Conservation (phyloP, 2,113 vertebrate genomes). For the Thryonomys swinderianus region DNA sequence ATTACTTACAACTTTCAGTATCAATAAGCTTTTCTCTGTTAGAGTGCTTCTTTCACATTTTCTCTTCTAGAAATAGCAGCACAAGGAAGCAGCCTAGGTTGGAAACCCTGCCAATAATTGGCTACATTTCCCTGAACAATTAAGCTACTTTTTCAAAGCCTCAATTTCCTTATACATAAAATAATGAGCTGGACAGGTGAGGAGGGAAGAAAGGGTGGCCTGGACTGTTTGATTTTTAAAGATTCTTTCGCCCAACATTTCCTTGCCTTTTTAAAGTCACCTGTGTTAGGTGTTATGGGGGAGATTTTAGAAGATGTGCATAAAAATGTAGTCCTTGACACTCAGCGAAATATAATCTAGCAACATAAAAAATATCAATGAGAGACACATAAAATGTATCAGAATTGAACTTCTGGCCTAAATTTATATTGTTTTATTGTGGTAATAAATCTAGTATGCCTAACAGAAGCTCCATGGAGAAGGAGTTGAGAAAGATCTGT, state of each 20-base stretch:
- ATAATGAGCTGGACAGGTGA: background rate
- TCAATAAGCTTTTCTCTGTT: slow-evolving; percentile 68
- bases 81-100: slow-evolving; percentile 34
- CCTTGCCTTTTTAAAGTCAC: background rate
- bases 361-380: slow-evolving; percentile 19
- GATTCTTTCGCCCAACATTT: slow-evolving; percentile 27
- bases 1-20: slow-evolving; percentile 70
- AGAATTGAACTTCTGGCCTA: slow-evolving; percentile 22
- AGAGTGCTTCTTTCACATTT: slow-evolving; percentile 46
- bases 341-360: background rate
- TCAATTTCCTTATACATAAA: slow-evolving; percentile 26
- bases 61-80: slow-evolving; percentile 64
- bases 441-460: background rate
- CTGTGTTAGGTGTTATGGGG: background rate
- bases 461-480: background rate
- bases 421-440: slow-evolving; percentile 45
- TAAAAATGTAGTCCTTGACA: background rate
- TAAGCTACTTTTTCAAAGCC: slow-evolving; percentile 52
- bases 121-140: slow-evolving; percentile 44
- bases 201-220: background rate
- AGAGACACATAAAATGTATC: slow-evolving; percentile 33
- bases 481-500: background rate
- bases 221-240: background rate
- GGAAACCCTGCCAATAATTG: slow-evolving; percentile 56
- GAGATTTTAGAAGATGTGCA: slow-evolving; percentile 2